phyloP scores from a whole-genome alignment of 2,113 vertebrate genomes.

The Burhinus bistriatus region DNA sequence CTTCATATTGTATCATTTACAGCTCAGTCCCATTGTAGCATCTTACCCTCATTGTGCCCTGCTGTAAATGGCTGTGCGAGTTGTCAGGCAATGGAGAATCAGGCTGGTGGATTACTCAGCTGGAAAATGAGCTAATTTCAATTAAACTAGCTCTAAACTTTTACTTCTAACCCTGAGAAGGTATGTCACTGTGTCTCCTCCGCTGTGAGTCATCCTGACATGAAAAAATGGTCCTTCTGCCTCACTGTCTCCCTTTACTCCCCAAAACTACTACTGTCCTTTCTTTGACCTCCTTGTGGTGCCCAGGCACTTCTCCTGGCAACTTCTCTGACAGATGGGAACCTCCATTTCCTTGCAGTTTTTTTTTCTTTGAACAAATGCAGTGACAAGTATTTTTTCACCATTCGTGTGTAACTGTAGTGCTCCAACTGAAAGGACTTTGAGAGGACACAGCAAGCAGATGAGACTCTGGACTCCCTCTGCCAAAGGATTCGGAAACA shows the following conservation, averaged over 20 bases:
- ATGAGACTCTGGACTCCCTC: not conserved
- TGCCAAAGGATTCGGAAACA: not conserved
- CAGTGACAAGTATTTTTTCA: not conserved
- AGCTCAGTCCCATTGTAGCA: not conserved
- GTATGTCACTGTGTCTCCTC: not conserved
- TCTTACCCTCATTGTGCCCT: not conserved
- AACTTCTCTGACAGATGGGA: not conserved
- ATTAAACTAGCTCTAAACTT: not conserved
- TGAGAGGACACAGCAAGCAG: not conserved
- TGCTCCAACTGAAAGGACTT: not conserved
- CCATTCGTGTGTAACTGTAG: not conserved
- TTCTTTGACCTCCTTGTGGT: not conserved
- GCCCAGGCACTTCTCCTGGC: not conserved
- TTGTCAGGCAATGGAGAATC: not conserved
- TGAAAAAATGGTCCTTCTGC: not conserved
- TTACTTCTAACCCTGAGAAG: not conserved
- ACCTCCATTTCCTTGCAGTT: not conserved
- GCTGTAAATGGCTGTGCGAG: not conserved
- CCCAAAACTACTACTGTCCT: not conserved
- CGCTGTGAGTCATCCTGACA: not conserved
- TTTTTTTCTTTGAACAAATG: not conserved
- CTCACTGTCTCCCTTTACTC: not conserved
- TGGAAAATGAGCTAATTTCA: not conserved
- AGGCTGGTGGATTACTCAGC: not conserved
- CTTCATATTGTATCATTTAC: conserved; percentile 8